Percentiles rank a stretch among this genome's conserved stretches.
These are phyloP conservation scores for Melieria omissa DNA, from an alignment of 2,888 invertebrate species.

Conservation along the genomic window DNA sequence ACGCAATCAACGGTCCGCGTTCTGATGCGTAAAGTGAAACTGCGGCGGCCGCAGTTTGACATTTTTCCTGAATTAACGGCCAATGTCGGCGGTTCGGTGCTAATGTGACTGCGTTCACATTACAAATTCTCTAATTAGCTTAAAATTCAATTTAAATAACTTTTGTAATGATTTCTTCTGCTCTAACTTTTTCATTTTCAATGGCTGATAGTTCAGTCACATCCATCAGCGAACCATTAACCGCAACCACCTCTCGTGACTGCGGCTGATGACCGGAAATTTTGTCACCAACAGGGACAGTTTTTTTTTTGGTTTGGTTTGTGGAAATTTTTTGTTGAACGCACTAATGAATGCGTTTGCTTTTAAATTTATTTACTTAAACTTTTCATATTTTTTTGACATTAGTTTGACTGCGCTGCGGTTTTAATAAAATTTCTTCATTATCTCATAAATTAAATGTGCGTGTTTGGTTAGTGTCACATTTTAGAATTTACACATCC, in stretches of 20 bases:
- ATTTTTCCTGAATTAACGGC: not conserved
- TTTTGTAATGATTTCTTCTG: slow-evolving; percentile 49
- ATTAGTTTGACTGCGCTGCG: slow-evolving; percentile 32
- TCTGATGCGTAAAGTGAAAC: slow-evolving; percentile 29
- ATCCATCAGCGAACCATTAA: not conserved
- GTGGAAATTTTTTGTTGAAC: too few relatives aligned
- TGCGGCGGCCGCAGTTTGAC: slow-evolving; percentile 3
- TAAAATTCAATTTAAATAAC: slow-evolving; percentile 60
- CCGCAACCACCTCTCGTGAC: slow-evolving; percentile 26
- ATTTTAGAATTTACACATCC: slow-evolving; percentile 12
- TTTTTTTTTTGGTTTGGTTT: too few relatives aligned
- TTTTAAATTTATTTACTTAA: slow-evolving; percentile 31
- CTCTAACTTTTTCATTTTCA: not conserved
- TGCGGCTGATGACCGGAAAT: slow-evolving; percentile 53
- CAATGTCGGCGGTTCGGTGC: too few relatives aligned
- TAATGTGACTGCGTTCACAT: not conserved
- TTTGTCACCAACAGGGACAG: slow-evolving; percentile 56
- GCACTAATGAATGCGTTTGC: slow-evolving; percentile 52
- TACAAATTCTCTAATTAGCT: slow-evolving; percentile 55
- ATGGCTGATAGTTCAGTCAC: too few relatives aligned
- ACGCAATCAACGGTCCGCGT: slow-evolving; percentile 10
- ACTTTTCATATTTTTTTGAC: slow-evolving; percentile 50
- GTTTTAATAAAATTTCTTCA: slow-evolving; percentile 53
- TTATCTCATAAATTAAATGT: slow-evolving; percentile 59
- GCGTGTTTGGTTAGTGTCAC: slow-evolving; percentile 49